Conservation (phyloP, 2,888 invertebrate genomes). For the Drosophila kuntzei region DNA sequence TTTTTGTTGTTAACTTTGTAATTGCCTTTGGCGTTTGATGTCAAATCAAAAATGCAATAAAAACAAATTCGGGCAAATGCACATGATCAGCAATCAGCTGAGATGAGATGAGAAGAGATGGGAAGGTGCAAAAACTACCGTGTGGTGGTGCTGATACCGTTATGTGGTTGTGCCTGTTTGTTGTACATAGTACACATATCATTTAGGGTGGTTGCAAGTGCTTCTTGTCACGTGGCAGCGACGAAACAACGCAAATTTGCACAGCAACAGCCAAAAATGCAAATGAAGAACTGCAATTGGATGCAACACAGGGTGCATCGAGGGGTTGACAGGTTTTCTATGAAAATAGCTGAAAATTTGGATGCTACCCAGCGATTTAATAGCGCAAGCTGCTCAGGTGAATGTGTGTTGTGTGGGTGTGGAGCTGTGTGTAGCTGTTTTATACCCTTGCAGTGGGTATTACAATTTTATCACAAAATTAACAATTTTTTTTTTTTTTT, state of each 20-base stretch:
- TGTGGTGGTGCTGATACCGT: neutral
- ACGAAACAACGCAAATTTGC: constrained; percentile 47
- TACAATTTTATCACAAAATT: too few relatives aligned
- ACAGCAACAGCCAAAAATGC: constrained; percentile 59
- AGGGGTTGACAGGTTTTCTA: too few relatives aligned
- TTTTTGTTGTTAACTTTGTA: constrained; percentile 47
- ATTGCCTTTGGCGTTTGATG: constrained; percentile 43
- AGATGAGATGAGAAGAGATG: too few relatives aligned
- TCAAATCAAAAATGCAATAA: constrained; percentile 14
- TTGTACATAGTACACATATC: too few relatives aligned
- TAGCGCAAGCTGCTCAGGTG: constrained; percentile 27
- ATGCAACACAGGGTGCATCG: neutral
- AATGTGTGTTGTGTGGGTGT: neutral
- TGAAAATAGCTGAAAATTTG: constrained; percentile 32
- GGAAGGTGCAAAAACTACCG: neutral
- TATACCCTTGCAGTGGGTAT: too few relatives aligned
- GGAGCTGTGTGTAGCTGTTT: too few relatives aligned
- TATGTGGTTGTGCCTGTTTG: too few relatives aligned
- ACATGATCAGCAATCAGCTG: constrained; percentile 43
- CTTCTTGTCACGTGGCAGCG: constrained; percentile 53
- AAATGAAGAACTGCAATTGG: neutral
- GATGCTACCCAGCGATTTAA: constrained; percentile 43
- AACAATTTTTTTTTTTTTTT: too few relatives aligned
- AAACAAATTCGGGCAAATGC: constrained; percentile 23
- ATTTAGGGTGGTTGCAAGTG: constrained; percentile 29